A percentile compares a stretch with the other conserved stretches of the same genome.
Evolutionary conservation across 2,888 invertebrate genomes (phyloP).

Genomic region (Monopis laevigella): DNA sequence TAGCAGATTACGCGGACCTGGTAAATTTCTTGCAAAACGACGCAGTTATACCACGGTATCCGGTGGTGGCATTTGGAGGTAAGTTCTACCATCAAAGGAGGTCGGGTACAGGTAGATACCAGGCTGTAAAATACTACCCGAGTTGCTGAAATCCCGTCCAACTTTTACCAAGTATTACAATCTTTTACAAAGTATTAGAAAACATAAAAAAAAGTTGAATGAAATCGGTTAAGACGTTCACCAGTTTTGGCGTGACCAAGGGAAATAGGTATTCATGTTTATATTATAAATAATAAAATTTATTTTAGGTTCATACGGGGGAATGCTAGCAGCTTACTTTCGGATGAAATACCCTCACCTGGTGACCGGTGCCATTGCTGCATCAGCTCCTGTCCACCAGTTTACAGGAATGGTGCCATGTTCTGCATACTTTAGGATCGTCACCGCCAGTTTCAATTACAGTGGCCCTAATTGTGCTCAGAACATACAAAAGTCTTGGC

Average conservation of each 20-base stretch:
- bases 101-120: too few relatives aligned
- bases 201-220: too few relatives aligned
- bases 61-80: slow-evolving; percentile 84
- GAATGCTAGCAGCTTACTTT: slow-evolving; percentile 97
- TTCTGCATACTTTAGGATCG: slow-evolving; percentile 77
- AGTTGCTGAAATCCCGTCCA: too few relatives aligned
- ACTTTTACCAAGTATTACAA: too few relatives aligned
- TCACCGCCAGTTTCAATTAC: slow-evolving; percentile 77
- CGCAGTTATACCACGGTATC: slow-evolving; percentile 54
- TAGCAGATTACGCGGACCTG: slow-evolving; percentile 91
- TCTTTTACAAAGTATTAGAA: too few relatives aligned
- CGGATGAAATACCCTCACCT: slow-evolving; percentile 95
- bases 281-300: neutral
- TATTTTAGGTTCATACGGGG: slow-evolving; percentile 91
- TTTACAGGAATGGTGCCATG: slow-evolving; percentile 84
- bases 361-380: slow-evolving; percentile 88
- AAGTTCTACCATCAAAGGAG: too few relatives aligned
- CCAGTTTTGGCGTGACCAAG: too few relatives aligned
- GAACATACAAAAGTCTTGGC: slow-evolving; percentile 84
- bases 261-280: too few relatives aligned
- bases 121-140: too few relatives aligned
- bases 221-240: too few relatives aligned
- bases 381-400: slow-evolving; percentile 92
- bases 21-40: slow-evolving; percentile 72
- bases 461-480: slow-evolving; percentile 69